phyloP scores from a whole-genome alignment of 2,113 vertebrate species.

The Callionymus lyra region DNA sequence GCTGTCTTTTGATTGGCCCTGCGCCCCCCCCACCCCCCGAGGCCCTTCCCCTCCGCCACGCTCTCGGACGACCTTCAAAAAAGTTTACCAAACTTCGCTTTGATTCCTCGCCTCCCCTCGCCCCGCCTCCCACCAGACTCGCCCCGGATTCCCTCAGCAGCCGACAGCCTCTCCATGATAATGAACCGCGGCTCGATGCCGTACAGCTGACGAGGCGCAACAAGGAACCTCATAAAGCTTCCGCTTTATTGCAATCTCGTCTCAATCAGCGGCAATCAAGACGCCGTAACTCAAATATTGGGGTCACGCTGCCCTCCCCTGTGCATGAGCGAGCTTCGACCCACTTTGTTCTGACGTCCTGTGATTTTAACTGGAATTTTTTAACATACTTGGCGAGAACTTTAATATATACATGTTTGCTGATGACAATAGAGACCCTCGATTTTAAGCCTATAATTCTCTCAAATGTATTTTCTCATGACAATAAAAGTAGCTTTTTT shows the following conservation, averaged over 20 bases:
- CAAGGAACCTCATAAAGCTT: slow-evolving; percentile 31
- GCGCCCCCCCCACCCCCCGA: slow-evolving; percentile 19
- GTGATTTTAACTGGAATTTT: no score
- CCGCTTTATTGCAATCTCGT: slow-evolving; percentile 39
- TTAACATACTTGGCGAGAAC: no score
- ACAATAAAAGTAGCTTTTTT: no score
- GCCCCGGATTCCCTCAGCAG: slow-evolving; percentile 37
- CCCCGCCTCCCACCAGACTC: slow-evolving; percentile 33
- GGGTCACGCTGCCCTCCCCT: slow-evolving; percentile 25
- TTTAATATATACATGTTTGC: no score
- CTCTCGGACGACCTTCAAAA: slow-evolving; percentile 65
- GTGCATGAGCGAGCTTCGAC: slow-evolving; percentile 6
- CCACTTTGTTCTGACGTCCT: no score
- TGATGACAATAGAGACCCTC: no score
- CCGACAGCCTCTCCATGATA: slow-evolving; percentile 55
- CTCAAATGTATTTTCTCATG: no score
- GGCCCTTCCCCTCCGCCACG: slow-evolving; percentile 54
- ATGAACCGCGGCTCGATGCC: slow-evolving; percentile 40
- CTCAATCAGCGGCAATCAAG: slow-evolving; percentile 58
- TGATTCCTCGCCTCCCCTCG: slow-evolving; percentile 36
- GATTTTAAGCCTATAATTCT: no score
- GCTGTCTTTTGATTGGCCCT: slow-evolving; percentile 58
- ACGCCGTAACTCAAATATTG: slow-evolving; percentile 18
- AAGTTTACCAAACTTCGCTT: slow-evolving; percentile 65
- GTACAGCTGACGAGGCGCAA: slow-evolving; percentile 44